Evolutionary conservation across 2,113 vertebrate genomes (phyloP).

Genomic region (Drymodes brunneopygia): DNA sequence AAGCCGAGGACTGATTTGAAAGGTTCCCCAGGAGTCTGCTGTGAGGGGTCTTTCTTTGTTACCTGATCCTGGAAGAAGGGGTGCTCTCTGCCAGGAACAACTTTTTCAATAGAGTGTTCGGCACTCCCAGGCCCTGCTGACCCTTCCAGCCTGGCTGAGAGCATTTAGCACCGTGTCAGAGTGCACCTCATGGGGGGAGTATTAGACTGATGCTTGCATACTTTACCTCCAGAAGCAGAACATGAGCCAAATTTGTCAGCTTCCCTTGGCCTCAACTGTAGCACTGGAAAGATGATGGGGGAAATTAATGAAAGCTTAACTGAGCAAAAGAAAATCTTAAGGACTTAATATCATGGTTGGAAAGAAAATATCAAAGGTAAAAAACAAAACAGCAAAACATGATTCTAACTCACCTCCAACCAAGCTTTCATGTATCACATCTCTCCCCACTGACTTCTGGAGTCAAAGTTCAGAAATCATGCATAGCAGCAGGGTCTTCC

Average conservation of each 20-base stretch:
- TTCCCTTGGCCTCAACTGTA: neutral
- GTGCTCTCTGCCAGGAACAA: slow-evolving; percentile 33
- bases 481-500: neutral
- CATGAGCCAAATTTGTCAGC: neutral
- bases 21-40: neutral
- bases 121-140: slow-evolving; percentile 36
- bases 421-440: neutral
- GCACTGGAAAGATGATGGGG: neutral
- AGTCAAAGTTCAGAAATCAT: neutral
- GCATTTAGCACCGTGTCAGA: neutral
- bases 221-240: neutral
- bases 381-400: neutral
- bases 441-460: neutral
- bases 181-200: neutral
- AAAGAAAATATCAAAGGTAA: neutral
- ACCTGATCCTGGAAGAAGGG: slow-evolving; percentile 30
- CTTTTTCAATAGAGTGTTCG: neutral
- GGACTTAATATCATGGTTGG: neutral
- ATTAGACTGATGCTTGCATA: neutral
- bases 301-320: neutral
- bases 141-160: neutral
- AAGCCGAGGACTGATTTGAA: neutral
- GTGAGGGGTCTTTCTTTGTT: slow-evolving; percentile 25
- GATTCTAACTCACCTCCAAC: neutral
- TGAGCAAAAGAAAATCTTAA: neutral